A percentile compares a stretch with the other conserved stretches of the same genome.
Conservation (phyloP, 2,888 invertebrate species). For the Sarcophaga rosellei region DNA sequence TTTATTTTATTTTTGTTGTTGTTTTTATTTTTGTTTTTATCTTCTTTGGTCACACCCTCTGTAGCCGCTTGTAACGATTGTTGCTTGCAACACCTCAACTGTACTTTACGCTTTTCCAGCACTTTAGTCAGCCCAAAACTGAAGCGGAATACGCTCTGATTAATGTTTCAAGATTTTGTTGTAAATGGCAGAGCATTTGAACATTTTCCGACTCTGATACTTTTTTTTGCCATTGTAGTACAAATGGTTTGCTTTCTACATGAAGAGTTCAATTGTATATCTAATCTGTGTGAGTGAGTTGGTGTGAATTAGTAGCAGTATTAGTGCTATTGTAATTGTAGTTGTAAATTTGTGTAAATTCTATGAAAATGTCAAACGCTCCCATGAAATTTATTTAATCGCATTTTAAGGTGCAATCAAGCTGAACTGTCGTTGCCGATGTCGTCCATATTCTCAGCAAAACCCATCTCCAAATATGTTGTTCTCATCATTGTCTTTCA, state of each 20-base stretch:
- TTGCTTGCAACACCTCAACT: constrained; percentile 66
- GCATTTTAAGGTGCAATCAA: constrained; percentile 69
- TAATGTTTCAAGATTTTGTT: constrained; percentile 64
- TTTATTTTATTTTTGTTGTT: constrained; percentile 16
- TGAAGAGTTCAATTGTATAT: too few species aligned
- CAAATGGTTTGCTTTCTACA: constrained; percentile 12
- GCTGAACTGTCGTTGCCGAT: constrained; percentile 64
- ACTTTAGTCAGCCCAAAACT: constrained; percentile 27
- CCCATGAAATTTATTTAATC: constrained; percentile 69
- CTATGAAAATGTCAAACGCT: constrained; percentile 66
- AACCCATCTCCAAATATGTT: background rate
- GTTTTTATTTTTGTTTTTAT: background rate
- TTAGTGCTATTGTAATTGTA: constrained; percentile 35
- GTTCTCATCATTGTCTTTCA: constrained; percentile 29
- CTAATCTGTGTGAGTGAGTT: background rate
- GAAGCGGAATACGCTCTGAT: constrained; percentile 47
- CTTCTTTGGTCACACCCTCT: constrained; percentile 61
- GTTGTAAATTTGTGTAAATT: constrained; percentile 63
- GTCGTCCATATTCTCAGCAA: constrained; percentile 8
- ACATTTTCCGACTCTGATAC: constrained; percentile 9
- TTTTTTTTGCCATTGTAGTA: too few species aligned
- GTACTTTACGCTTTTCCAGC: constrained; percentile 59
- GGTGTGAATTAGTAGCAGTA: constrained; percentile 6
- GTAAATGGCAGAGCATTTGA: constrained; percentile 64
- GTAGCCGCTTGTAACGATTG: constrained; percentile 2